These are phyloP conservation scores for Aspidapion aeneum DNA, from an alignment of 2,888 invertebrate species.

Conservation along the genomic window DNA sequence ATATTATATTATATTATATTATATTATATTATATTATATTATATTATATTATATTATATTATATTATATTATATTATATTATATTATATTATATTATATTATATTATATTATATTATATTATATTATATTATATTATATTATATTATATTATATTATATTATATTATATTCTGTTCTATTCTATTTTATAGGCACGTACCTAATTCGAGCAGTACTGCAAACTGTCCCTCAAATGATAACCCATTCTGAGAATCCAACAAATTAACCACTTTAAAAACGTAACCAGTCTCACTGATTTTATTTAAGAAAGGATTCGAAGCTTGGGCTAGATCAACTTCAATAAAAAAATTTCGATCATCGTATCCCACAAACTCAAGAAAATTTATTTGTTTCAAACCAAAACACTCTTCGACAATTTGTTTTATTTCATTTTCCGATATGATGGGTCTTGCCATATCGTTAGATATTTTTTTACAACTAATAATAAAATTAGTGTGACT, in stretches of 20 bases:
- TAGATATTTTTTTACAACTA: no score
- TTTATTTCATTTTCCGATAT: slow-evolving; percentile 49
- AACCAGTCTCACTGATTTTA: slow-evolving; percentile 52
- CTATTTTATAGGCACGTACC: no score
- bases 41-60: no score
- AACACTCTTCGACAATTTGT: slow-evolving; percentile 55
- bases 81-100: no score
- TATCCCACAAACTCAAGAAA: slow-evolving; percentile 68
- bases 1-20: no score
- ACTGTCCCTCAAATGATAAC: slow-evolving; percentile 69
- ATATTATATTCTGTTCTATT: no score
- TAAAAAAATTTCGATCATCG: slow-evolving; percentile 74
- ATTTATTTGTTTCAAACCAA: slow-evolving; percentile 57
- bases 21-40: no score
- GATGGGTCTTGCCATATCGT: slow-evolving; percentile 7
- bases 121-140: no score
- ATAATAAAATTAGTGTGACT: no score
- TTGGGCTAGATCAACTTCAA: slow-evolving; percentile 52
- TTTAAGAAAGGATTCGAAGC: slow-evolving; percentile 53
- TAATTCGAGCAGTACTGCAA: slow-evolving; percentile 66
- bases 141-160: no score
- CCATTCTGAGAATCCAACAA: slow-evolving; percentile 71
- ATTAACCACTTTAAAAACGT: slow-evolving; percentile 82
- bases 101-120: no score
- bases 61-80: no score